Percentiles rank a stretch among this genome's conserved stretches.
Evolutionary conservation across 2,113 vertebrate species (phyloP).

Genomic region (Rana temporaria): DNA sequence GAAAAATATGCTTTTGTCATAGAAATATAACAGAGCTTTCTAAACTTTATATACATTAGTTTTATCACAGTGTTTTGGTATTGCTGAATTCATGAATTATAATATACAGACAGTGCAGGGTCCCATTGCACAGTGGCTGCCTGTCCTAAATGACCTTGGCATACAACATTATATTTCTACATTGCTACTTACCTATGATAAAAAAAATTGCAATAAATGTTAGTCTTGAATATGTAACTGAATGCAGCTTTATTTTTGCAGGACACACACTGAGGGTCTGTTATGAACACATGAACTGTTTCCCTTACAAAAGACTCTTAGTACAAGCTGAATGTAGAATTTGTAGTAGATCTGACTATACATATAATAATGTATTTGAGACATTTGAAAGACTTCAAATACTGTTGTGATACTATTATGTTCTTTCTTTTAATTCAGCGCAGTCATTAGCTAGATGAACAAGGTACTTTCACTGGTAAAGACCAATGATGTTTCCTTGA

Average conservation of each 20-base stretch:
- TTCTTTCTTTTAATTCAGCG: no score
- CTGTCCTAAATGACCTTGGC: not conserved
- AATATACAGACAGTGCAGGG: no score
- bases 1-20: no score
- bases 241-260: conserved; percentile 17
- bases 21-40: no score
- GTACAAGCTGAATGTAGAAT: not conserved
- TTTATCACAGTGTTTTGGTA: no score
- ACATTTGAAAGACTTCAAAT: not conserved
- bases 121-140: not conserved
- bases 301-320: not conserved
- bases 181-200: not conserved
- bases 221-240: not conserved
- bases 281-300: not conserved
- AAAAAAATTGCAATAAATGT: not conserved
- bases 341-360: not conserved
- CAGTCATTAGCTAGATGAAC: no score
- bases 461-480: no score
- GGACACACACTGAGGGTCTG: not conserved
- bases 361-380: no score
- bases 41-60: no score
- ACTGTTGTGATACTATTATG: not conserved
- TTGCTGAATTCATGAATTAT: no score
- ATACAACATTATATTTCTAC: no score
- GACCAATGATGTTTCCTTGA: no score